phyloP scores from a whole-genome alignment of 2,113 vertebrate genomes.

The Bolborhynchus lineola region DNA sequence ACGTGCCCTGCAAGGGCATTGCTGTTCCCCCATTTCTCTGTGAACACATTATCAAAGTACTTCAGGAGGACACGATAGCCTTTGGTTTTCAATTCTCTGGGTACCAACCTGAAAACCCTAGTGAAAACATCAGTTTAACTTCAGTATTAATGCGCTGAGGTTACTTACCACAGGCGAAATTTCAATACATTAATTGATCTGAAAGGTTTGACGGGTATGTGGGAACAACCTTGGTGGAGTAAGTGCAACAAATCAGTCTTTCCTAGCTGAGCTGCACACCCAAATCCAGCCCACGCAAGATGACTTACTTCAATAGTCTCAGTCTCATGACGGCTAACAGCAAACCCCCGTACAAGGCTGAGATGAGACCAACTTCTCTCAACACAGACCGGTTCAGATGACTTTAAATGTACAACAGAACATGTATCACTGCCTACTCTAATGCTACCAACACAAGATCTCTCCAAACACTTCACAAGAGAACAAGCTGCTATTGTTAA shows the following conservation, averaged over 20 bases:
- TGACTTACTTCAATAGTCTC: background rate
- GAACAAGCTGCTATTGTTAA: accelerated
- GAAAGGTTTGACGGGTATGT: background rate
- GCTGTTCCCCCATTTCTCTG: background rate
- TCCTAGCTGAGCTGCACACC: background rate
- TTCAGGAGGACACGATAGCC: accelerated
- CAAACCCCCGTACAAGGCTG: background rate
- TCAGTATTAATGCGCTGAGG: background rate
- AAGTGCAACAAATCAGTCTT: background rate
- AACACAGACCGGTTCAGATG: background rate
- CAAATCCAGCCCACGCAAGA: background rate
- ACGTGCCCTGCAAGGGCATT: accelerated
- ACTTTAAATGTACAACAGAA: accelerated
- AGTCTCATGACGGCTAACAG: background rate
- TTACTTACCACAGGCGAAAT: background rate
- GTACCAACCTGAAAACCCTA: background rate
- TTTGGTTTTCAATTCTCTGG: background rate
- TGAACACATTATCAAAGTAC: accelerated
- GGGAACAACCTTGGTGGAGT: background rate
- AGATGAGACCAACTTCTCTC: background rate
- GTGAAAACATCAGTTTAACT: background rate
- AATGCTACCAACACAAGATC: background rate
- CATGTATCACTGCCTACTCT: background rate
- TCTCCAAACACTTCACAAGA: background rate
- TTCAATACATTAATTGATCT: background rate